These are phyloP conservation scores for Nyleta sp. DNA, from an alignment of 2,888 invertebrate genomes.

Conservation along the genomic window DNA sequence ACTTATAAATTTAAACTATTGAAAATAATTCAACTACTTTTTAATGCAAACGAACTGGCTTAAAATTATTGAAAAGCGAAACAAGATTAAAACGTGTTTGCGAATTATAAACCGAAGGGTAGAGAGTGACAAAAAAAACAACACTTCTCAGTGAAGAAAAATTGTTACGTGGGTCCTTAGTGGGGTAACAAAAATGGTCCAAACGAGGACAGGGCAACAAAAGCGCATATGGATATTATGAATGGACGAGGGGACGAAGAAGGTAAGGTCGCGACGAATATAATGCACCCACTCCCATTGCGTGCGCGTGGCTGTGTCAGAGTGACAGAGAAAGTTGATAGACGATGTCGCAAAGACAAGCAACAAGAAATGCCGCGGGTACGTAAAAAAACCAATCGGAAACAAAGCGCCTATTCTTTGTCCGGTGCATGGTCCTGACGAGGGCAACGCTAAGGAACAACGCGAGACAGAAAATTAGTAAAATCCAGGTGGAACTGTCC, in stretches of 20 bases:
- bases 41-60: background rate
- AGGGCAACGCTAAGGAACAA: constrained; percentile 68
- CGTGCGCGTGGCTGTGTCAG: constrained; percentile 71
- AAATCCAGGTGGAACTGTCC: constrained; percentile 80
- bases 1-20: too few species aligned
- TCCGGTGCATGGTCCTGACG: constrained; percentile 68
- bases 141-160: constrained; percentile 71
- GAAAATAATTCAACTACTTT: too few species aligned
- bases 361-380: constrained; percentile 44
- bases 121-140: background rate
- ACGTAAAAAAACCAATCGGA: constrained; percentile 58
- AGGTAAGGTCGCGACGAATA: constrained; percentile 77
- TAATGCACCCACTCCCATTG: constrained; percentile 78
- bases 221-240: constrained; percentile 79
- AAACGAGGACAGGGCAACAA: constrained; percentile 78
- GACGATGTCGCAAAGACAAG: constrained; percentile 50
- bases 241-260: constrained; percentile 78
- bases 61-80: background rate
- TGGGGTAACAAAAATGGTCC: constrained; percentile 77
- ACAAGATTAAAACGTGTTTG: constrained; percentile 3
- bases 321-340: constrained; percentile 61
- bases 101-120: constrained; percentile 15
- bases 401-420: constrained; percentile 69
- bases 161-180: constrained; percentile 80
- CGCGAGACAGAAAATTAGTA: constrained; percentile 81